Evolutionary conservation across 92 coral and sea anemone genomes (phyloP).

Genomic region (Metridium senile): DNA sequence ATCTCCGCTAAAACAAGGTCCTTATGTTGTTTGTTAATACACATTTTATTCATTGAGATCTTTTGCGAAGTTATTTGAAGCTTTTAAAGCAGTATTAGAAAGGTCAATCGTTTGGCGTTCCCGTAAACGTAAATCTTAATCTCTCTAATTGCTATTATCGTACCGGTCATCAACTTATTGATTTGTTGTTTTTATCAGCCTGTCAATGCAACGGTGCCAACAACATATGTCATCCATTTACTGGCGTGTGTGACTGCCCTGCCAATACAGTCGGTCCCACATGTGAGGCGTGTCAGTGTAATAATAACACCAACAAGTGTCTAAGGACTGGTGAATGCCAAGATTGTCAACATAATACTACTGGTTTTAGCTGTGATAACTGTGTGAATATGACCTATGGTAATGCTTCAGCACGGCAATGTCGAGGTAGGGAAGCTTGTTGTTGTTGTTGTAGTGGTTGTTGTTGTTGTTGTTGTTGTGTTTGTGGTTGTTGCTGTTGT

Average conservation of each 20-base stretch:
- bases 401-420: slow-evolving; percentile 61
- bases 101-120: too few species aligned
- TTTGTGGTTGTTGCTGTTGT: too few species aligned
- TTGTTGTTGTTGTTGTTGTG: too few species aligned
- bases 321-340: slow-evolving; percentile 77
- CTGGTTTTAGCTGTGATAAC: slow-evolving; percentile 75
- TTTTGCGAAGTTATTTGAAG: too few species aligned
- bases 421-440: slow-evolving; percentile 56
- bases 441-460: too few species aligned
- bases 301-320: slow-evolving; percentile 67
- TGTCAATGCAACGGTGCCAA: slow-evolving; percentile 78
- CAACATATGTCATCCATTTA: slow-evolving; percentile 62
- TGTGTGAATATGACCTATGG: slow-evolving; percentile 74
- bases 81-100: too few species aligned
- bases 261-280: slow-evolving; percentile 77
- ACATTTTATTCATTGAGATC: too few species aligned
- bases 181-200: slow-evolving; percentile 37
- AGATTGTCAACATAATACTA: slow-evolving; percentile 77
- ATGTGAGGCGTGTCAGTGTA: slow-evolving; percentile 83
- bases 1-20: too few species aligned
- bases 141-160: neutral
- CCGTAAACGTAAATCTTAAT: too few species aligned
- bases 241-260: slow-evolving; percentile 87
- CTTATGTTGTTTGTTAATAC: too few species aligned
- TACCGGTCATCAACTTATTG: too few species aligned